These are phyloP conservation scores for Sardinella longiceps DNA, from an alignment of 2,797 vertebrate species.

Conservation along the genomic window DNA sequence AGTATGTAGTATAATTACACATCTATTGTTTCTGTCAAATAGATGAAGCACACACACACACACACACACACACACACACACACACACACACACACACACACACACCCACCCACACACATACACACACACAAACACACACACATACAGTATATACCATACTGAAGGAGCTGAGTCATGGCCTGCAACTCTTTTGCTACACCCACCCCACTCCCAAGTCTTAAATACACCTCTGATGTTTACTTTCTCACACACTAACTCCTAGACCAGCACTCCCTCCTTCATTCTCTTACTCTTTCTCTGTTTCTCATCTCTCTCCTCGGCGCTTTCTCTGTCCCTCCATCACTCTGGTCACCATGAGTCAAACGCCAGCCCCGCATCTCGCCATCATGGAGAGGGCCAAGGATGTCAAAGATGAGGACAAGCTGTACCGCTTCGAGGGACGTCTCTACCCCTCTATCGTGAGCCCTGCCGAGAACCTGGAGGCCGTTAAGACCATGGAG, in stretches of 20 bases:
- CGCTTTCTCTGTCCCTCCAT: background rate
- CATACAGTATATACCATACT: too few relatives aligned
- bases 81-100: too few relatives aligned
- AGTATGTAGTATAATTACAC: too few relatives aligned
- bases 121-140: too few relatives aligned
- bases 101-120: too few relatives aligned
- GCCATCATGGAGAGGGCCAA: slow-evolving; percentile 42
- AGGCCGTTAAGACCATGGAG: slow-evolving; percentile 63
- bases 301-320: background rate
- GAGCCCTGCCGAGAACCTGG: slow-evolving; percentile 63
- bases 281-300: background rate
- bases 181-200: background rate
- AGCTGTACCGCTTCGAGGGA: slow-evolving; percentile 61
- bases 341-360: background rate
- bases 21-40: too few relatives aligned
- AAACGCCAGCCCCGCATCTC: background rate
- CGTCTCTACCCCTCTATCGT: slow-evolving; percentile 64
- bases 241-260: background rate
- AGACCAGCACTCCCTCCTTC: background rate
- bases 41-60: too few relatives aligned
- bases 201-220: background rate
- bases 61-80: too few relatives aligned
- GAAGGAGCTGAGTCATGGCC: too few relatives aligned
- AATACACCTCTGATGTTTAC: background rate
- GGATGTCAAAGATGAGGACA: slow-evolving; percentile 60